These are phyloP conservation scores for Zygothrica quintamaculata DNA, from an alignment of 2,888 invertebrate genomes.

Conservation along the genomic window DNA sequence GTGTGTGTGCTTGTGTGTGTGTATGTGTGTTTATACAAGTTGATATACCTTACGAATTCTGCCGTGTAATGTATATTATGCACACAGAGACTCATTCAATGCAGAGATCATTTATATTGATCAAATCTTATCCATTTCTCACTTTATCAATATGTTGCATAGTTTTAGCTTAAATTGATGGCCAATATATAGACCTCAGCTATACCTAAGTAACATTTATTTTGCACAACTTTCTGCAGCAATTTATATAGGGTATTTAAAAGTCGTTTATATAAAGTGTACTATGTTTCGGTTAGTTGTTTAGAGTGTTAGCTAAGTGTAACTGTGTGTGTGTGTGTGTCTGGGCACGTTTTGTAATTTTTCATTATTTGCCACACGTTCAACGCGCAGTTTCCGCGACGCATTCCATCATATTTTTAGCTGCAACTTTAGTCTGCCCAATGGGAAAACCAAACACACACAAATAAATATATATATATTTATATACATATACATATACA, in stretches of 20 bases:
- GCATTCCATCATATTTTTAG: conserved; percentile 64
- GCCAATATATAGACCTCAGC: too few species aligned
- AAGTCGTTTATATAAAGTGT: background rate
- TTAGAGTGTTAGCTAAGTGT: conserved; percentile 45
- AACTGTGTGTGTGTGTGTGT: conserved; percentile 6
- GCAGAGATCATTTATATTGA: too few species aligned
- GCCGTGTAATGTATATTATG: too few species aligned
- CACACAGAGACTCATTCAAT: too few species aligned
- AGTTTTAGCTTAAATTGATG: background rate
- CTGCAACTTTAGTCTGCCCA: conserved; percentile 40
- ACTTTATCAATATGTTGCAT: too few species aligned
- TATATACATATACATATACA: background rate
- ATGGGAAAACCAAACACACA: conserved; percentile 40
- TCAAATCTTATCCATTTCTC: too few species aligned
- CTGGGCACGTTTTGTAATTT: conserved; percentile 47
- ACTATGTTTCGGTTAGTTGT: conserved; percentile 36
- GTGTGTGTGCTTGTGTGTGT: too few species aligned
- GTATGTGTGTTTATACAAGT: too few species aligned
- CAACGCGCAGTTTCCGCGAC: conserved; percentile 46
- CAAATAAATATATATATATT: conserved; percentile 4
- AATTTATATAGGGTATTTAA: background rate
- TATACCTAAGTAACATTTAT: too few species aligned
- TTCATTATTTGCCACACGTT: conserved; percentile 71
- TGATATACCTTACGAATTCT: conserved; percentile 52
- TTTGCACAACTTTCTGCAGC: background rate